A percentile compares a stretch with the other conserved stretches of the same genome.
These are phyloP conservation scores for Eilema caniola DNA, from an alignment of 2,888 invertebrate species.

Conservation along the genomic window DNA sequence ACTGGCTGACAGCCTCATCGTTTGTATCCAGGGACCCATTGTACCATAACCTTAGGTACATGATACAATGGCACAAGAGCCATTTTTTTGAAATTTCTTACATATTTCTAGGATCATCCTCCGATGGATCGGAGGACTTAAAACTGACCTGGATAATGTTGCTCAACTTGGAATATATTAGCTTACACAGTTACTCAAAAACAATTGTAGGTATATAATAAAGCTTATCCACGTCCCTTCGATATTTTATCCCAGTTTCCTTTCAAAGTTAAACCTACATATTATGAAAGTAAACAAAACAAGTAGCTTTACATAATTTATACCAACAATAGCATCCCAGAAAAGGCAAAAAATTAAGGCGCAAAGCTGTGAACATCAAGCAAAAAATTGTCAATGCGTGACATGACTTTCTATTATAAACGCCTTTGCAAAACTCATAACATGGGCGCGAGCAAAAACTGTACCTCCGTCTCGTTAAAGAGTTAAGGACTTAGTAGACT, in stretches of 20 bases:
- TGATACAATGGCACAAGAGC: no score
- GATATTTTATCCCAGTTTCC: conserved; percentile 28
- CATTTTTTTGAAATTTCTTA: no score
- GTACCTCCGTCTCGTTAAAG: conserved; percentile 35
- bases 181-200: neutral
- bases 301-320: conserved; percentile 44
- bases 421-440: conserved; percentile 31
- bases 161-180: no score
- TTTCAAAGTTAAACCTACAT: conserved; percentile 13
- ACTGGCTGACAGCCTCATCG: no score
- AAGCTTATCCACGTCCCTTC: conserved; percentile 6
- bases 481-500: conserved; percentile 32
- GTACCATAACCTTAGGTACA: no score
- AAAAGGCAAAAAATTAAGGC: conserved; percentile 46
- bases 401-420: conserved; percentile 48
- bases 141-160: no score
- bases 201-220: conserved; percentile 3
- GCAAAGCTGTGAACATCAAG: conserved; percentile 40
- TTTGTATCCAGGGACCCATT: no score
- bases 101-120: no score
- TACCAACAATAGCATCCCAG: conserved; percentile 35
- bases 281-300: conserved; percentile 33
- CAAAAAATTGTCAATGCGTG: conserved; percentile 52
- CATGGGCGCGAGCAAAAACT: conserved; percentile 41
- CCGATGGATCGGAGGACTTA: no score